Evolutionary conservation across 2,113 vertebrate species (phyloP), one percentile per base, ranked within the genome.

Genomic region (Daubentonia madagascariensis): DNA sequence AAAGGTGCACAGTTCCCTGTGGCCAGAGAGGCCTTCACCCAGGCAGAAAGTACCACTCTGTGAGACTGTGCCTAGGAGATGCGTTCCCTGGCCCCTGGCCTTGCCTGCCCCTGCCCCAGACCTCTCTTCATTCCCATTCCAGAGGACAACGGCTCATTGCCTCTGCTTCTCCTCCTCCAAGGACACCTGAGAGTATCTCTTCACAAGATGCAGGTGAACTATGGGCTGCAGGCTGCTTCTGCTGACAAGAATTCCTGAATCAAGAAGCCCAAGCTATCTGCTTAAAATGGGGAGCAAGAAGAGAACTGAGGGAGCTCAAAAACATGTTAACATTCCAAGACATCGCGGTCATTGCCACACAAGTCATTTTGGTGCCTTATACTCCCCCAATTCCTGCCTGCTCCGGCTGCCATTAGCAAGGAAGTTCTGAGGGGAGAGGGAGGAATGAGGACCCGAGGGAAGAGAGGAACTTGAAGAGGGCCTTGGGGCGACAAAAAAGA

Each of bases 291-390:
- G 54, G 30, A 89, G 23, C 35, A 61, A 88, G 73, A 45, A 87
- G 70, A 83, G 22, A 79, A 61, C 3, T 28, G 37, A 95, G 59
- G 28, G 72, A 75, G 28, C 50, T 63, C 63, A 93, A n/a, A 94
- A 73, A 67, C 37, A 92, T 59, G 89, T 78, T 78, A 86, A 79
- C 54, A 40, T 84, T 79, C 90, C 63, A 88, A 54, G 88, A 85
- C 89, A 50, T 85, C 72, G 52, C 43, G 32, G 43, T 30, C 52
- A 20, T 76, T 54, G 23, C 65, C 89, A 85, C 70, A 54, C 54
- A 57, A 79, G 50, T 79, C 91, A 72, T 70, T 45, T 12, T 18
- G 22, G 30, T 68, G 12, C 28, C 43, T 37, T 70, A 5, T 28
- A 22, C 35, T 0, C 23, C 14, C 59, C 79, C 43, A 70, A 50